phyloP scores from a whole-genome alignment of 2,797 vertebrate genomes.

The Mormyrops attenuatus region DNA sequence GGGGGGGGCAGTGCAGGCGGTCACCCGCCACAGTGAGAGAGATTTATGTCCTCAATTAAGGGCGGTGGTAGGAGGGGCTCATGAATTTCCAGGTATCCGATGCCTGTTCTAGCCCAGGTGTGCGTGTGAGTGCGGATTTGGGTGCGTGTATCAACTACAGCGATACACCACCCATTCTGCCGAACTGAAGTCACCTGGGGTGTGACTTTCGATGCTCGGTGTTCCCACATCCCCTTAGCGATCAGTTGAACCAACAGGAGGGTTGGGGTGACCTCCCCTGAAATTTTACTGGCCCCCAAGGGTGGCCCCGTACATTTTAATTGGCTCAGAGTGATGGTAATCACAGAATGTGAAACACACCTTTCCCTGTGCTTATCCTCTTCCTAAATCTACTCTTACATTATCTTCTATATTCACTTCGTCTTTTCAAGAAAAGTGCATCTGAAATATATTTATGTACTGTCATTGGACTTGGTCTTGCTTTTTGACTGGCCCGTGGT shows the following conservation, averaged over 20 bases:
- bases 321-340: neutral
- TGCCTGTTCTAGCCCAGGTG: neutral
- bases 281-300: neutral
- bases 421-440: neutral
- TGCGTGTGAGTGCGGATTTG: neutral
- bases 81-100: neutral
- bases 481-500: neutral
- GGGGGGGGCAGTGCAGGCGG: neutral
- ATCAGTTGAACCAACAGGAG: neutral
- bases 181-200: neutral
- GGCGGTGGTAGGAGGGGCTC: neutral
- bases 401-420: neutral
- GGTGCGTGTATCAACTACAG: neutral
- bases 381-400: too few species aligned
- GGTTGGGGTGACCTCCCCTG: neutral
- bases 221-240: neutral
- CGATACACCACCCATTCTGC: neutral
- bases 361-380: neutral
- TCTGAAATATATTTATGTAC: neutral
- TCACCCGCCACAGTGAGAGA: neutral
- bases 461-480: neutral
- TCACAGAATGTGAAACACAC: neutral
- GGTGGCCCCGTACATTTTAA: neutral
- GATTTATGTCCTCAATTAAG: slow-evolving; percentile 18
- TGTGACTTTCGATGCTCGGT: neutral